These are phyloP conservation scores for Eidolon dupreanum DNA, from an alignment of 2,797 vertebrate species.

Conservation along the genomic window DNA sequence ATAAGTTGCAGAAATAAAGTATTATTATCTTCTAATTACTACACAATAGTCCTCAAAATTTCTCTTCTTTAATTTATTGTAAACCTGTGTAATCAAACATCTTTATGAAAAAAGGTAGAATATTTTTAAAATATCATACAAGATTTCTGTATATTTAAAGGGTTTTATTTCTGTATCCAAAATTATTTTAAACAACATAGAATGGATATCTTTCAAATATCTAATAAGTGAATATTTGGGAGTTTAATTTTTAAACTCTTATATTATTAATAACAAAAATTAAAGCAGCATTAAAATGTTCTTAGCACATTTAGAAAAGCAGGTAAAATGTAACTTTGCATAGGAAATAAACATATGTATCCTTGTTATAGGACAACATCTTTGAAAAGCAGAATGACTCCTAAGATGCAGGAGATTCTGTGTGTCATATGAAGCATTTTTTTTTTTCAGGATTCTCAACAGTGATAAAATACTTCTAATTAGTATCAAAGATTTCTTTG, in stretches of 20 bases:
- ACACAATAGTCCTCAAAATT: background rate
- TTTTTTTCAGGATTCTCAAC: background rate
- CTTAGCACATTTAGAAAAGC: background rate
- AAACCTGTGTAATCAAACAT: background rate
- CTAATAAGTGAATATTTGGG: background rate
- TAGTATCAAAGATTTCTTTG: background rate
- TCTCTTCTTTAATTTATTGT: background rate
- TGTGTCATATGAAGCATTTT: background rate
- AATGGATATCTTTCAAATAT: background rate
- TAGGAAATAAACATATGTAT: background rate
- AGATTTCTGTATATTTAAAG: background rate
- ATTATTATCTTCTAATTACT: background rate
- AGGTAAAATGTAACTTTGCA: background rate
- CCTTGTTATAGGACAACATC: background rate
- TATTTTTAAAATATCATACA: background rate
- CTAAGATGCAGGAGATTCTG: background rate
- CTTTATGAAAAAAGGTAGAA: background rate
- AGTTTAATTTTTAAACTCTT: background rate
- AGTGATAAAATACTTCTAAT: background rate
- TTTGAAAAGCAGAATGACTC: conserved; percentile 1
- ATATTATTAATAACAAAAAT: background rate
- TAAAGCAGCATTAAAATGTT: background rate
- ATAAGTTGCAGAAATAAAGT: background rate
- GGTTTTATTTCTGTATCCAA: background rate
- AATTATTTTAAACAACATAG: background rate